Evolutionary conservation across 2,888 invertebrate species (phyloP).

Genomic region (Chrysolina americana): DNA sequence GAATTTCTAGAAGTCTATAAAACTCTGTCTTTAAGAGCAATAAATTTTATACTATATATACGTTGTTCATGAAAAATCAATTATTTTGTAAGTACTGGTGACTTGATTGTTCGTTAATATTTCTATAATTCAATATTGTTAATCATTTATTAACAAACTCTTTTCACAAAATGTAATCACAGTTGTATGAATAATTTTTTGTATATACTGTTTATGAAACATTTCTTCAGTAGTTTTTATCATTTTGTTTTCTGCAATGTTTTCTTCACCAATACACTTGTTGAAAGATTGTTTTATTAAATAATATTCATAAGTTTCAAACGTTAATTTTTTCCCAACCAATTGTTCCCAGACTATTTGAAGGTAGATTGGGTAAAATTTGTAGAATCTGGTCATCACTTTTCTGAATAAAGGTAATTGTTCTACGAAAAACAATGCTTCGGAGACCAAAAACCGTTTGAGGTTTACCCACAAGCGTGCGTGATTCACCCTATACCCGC

Average conservation of each 20-base stretch:
- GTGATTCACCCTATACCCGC: too few species aligned
- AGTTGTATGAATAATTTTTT: neutral
- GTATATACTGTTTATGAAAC: neutral
- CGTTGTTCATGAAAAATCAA: neutral
- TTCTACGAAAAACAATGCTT: too few species aligned
- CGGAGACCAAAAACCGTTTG: too few species aligned
- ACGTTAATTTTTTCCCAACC: too few species aligned
- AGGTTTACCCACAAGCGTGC: too few species aligned
- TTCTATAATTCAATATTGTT: constrained; percentile 2
- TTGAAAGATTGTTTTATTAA: neutral
- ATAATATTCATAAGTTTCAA: neutral
- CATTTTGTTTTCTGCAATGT: neutral
- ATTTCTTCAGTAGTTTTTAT: neutral
- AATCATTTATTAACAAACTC: neutral
- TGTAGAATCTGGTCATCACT: too few species aligned
- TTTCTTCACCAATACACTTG: neutral
- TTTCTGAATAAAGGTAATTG: too few species aligned
- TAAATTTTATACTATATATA: constrained; percentile 49
- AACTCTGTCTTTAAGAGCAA: constrained; percentile 45
- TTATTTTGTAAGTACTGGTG: constrained; percentile 5
- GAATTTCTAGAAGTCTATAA: constrained; percentile 42
- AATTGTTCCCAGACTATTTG: too few species aligned
- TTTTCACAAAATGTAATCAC: neutral
- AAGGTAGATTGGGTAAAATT: too few species aligned
- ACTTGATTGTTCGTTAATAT: constrained; percentile 3